Conservation (phyloP, 2,888 invertebrate species). For the Acronicta leporina region DNA sequence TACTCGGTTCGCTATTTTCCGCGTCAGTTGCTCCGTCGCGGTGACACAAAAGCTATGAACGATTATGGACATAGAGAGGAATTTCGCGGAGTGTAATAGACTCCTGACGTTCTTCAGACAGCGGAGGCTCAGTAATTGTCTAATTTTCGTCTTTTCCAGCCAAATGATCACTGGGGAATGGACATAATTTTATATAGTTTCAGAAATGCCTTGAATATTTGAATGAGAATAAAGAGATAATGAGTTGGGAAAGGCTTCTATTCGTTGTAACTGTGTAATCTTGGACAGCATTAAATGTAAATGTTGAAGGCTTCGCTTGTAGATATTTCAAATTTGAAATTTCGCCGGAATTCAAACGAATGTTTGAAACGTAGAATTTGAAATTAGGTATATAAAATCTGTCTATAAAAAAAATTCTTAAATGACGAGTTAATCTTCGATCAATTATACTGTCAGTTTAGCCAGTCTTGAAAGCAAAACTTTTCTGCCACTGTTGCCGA, state of each 20-base stretch:
- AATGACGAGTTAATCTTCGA: too few species aligned
- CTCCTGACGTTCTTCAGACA: conserved; percentile 52
- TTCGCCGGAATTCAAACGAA: background rate
- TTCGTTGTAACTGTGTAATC: conserved; percentile 22
- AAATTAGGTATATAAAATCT: too few species aligned
- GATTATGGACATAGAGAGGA: conserved; percentile 64
- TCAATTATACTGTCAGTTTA: too few species aligned
- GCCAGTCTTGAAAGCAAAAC: too few species aligned
- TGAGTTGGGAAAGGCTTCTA: conserved; percentile 36
- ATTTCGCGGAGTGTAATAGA: conserved; percentile 58
- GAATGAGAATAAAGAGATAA: conserved; percentile 35
- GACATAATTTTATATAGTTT: conserved; percentile 51
- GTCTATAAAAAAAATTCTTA: too few species aligned
- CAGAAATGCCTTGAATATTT: conserved; percentile 35
- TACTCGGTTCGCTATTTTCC: conserved; percentile 66
- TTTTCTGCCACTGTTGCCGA: too few species aligned
- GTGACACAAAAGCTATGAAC: conserved; percentile 65
- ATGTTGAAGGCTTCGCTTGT: conserved; percentile 15
- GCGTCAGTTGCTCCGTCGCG: conserved; percentile 58
- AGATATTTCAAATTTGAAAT: conserved; percentile 16
- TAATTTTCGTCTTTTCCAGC: conserved; percentile 60
- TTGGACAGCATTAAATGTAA: conserved; percentile 30
- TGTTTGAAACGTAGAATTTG: too few species aligned
- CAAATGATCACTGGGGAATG: conserved; percentile 43
- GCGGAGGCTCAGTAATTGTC: conserved; percentile 56